phyloP scores from a whole-genome alignment of 1,140 invertebrate species.

The Probaryconus sp. region DNA sequence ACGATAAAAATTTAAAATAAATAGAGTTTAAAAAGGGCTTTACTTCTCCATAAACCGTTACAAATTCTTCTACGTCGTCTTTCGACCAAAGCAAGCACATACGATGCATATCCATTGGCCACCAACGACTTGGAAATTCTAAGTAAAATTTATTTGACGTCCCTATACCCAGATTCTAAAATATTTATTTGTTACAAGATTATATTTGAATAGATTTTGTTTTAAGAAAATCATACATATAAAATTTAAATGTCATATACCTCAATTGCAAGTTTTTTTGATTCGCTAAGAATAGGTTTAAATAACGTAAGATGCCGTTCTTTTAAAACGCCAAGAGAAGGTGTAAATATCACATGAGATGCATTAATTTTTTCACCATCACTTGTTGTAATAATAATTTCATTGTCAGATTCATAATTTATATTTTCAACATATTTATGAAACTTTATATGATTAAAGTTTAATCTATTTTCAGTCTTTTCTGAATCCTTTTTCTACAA shows the following conservation, averaged over 20 bases:
- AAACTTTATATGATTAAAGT: constrained; percentile 65
- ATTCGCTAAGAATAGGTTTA: constrained; percentile 67
- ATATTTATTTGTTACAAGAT: not conserved
- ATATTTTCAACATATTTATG: constrained; percentile 69
- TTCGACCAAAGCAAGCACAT: constrained; percentile 79
- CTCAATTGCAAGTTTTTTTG: constrained; percentile 67
- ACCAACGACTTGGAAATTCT: constrained; percentile 82
- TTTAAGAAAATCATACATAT: constrained; percentile 3
- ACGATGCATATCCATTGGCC: constrained; percentile 76
- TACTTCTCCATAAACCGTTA: constrained; percentile 55
- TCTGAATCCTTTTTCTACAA: constrained; percentile 65
- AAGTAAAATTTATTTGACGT: constrained; percentile 85
- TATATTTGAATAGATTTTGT: constrained; percentile 4
- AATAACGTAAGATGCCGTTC: constrained; percentile 71
- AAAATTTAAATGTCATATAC: constrained; percentile 33
- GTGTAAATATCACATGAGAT: constrained; percentile 76
- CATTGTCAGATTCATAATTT: constrained; percentile 62
- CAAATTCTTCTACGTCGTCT: constrained; percentile 73
- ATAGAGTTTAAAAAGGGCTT: constrained; percentile 4
- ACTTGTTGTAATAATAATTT: constrained; percentile 65
- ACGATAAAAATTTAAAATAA: not conserved
- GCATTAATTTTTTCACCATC: constrained; percentile 69
- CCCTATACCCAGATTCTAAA: constrained; percentile 79
- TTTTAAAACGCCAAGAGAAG: constrained; percentile 78
- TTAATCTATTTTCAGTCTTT: constrained; percentile 46